These are phyloP conservation scores for Sprattus sprattus DNA, from an alignment of 2,113 vertebrate species.

Conservation along the genomic window DNA sequence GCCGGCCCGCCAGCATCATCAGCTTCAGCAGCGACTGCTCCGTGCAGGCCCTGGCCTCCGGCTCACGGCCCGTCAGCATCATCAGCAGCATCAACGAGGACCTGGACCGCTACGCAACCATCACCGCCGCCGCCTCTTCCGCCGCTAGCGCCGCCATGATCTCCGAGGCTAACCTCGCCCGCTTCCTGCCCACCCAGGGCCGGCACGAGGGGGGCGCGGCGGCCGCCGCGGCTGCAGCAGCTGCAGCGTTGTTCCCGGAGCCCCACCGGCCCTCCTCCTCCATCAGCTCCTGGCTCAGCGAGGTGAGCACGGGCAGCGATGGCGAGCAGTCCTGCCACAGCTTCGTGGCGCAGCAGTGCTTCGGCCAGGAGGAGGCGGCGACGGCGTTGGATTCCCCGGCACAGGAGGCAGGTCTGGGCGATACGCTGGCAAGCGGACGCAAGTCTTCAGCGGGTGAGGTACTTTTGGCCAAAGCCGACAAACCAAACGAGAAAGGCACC, in stretches of 20 bases:
- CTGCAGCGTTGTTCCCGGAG: slow-evolving; percentile 52
- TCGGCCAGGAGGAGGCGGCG: slow-evolving; percentile 85
- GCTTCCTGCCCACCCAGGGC: slow-evolving; percentile 74
- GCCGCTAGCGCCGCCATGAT: slow-evolving; percentile 75
- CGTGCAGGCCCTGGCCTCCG: slow-evolving; percentile 78
- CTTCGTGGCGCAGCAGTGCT: slow-evolving; percentile 82
- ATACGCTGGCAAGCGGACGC: slow-evolving; percentile 46
- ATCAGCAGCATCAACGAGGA: slow-evolving; percentile 89
- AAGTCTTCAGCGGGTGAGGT: slow-evolving; percentile 69
- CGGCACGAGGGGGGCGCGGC: slow-evolving; percentile 64
- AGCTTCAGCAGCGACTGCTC: slow-evolving; percentile 91
- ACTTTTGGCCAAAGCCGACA: slow-evolving; percentile 67
- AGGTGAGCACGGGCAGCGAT: slow-evolving; percentile 87
- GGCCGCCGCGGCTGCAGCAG: not conserved
- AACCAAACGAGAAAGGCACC: slow-evolving; percentile 62
- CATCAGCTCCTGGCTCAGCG: slow-evolving; percentile 91
- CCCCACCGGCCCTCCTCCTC: slow-evolving; percentile 85
- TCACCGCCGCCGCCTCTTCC: slow-evolving; percentile 55
- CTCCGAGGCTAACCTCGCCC: slow-evolving; percentile 88
- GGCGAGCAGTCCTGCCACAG: slow-evolving; percentile 88
- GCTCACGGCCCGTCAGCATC: slow-evolving; percentile 85
- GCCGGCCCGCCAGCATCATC: slow-evolving; percentile 87
- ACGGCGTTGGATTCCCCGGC: slow-evolving; percentile 81
- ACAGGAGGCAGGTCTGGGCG: slow-evolving; percentile 51
- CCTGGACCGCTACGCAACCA: slow-evolving; percentile 56